Conservation (phyloP, 2,113 vertebrate species). For the Corythaixoides concolor region DNA sequence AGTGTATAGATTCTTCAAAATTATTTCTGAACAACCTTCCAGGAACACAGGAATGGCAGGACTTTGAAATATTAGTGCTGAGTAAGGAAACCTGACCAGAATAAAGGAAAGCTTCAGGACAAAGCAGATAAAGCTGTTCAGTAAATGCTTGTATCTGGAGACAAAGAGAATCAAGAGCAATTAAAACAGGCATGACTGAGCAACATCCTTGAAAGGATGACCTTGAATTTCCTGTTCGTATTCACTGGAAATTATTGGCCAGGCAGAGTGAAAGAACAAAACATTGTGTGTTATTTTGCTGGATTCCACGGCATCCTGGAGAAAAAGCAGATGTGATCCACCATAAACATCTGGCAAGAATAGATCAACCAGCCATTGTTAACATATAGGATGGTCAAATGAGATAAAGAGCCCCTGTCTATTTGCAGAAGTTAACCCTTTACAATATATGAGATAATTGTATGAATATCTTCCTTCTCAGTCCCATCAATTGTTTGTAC, state of each 20-base stretch:
- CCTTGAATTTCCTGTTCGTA: slow-evolving; percentile 16
- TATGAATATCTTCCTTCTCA: not conserved
- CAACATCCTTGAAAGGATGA: not conserved
- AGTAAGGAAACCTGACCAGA: not conserved
- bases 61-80: not conserved
- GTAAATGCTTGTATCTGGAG: not conserved
- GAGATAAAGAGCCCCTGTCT: not conserved
- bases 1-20: not conserved
- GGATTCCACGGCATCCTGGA: not conserved
- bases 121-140: not conserved
- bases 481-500: not conserved
- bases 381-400: not conserved
- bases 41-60: not conserved
- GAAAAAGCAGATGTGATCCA: not conserved
- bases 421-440: not conserved
- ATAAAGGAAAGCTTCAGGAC: not conserved
- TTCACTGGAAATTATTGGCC: not conserved
- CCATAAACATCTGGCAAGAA: not conserved
- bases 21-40: not conserved
- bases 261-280: not conserved
- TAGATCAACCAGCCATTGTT: not conserved
- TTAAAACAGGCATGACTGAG: slow-evolving; percentile 6
- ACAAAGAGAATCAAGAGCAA: slow-evolving; percentile 8
- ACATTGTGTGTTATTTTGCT: not conserved
- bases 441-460: not conserved